Conservation (phyloP, 1,140 invertebrate species). For the Bombus fervidus region DNA sequence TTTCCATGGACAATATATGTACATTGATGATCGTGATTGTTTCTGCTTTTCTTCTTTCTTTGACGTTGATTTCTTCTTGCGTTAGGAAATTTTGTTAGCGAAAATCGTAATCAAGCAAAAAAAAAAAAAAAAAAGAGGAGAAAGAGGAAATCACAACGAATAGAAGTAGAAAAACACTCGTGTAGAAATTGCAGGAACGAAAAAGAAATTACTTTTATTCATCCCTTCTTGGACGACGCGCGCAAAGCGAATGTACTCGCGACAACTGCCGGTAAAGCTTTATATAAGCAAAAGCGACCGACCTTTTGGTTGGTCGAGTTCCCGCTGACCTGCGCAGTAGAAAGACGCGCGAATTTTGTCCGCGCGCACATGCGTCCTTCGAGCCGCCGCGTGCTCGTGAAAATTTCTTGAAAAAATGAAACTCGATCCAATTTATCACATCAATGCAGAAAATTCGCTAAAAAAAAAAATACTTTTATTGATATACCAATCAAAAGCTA, state of each 20-base stretch:
- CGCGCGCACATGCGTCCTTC: not conserved
- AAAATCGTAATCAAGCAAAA: not conserved
- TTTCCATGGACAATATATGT: constrained; percentile 67
- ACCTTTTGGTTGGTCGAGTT: not conserved
- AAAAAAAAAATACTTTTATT: not conserved
- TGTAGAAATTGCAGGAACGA: not conserved
- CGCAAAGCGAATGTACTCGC: constrained; percentile 67
- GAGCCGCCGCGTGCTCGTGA: not conserved
- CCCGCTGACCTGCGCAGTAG: not conserved
- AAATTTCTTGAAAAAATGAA: not conserved
- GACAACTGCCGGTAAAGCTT: constrained; percentile 62
- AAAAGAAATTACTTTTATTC: not conserved
- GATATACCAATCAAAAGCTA: not conserved
- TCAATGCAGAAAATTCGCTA: not conserved
- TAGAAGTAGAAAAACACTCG: not conserved
- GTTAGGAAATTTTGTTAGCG: constrained; percentile 15
- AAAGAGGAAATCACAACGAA: not conserved
- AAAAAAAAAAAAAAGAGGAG: too few relatives aligned
- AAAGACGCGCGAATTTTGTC: constrained; percentile 33
- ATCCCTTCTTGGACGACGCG: constrained; percentile 22
- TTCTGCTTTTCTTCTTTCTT: constrained; percentile 1
- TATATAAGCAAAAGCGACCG: constrained; percentile 47
- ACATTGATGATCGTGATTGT: constrained; percentile 3
- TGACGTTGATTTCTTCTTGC: constrained; percentile 7
- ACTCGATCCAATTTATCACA: not conserved